These are phyloP conservation scores for Zaprionus lachaisei DNA, from an alignment of 1,140 invertebrate genomes.

Conservation along the genomic window DNA sequence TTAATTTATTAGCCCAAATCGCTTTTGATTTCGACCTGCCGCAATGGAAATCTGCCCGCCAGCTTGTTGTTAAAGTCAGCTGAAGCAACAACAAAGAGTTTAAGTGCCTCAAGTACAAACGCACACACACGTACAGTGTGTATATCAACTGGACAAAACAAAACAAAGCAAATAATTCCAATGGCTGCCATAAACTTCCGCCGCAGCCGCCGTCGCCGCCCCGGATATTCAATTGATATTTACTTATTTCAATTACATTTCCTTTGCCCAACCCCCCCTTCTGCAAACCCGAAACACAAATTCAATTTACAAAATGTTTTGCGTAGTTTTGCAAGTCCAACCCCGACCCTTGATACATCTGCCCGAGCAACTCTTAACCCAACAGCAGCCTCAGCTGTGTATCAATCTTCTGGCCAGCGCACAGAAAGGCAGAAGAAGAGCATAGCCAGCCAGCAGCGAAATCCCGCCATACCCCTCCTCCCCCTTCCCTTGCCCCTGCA, in stretches of 20 bases:
- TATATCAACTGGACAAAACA: constrained; percentile 30
- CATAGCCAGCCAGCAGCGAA: constrained; percentile 18
- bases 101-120: constrained; percentile 13
- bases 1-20: constrained; percentile 48
- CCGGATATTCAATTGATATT: constrained; percentile 78
- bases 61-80: constrained; percentile 1
- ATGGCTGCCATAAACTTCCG: constrained; percentile 74
- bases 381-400: constrained; percentile 3
- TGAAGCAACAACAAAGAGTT: constrained; percentile 9
- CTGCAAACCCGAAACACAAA: constrained; percentile 54
- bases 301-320: constrained; percentile 81
- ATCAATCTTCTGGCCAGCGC: constrained; percentile 36
- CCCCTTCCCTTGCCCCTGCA: background rate
- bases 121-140: constrained; percentile 38
- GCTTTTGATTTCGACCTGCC: constrained; percentile 66
- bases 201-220: constrained; percentile 16
- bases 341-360: background rate
- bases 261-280: background rate
- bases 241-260: constrained; percentile 81
- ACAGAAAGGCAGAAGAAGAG: background rate
- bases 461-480: background rate
- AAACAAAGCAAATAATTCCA: constrained; percentile 51
- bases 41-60: constrained; percentile 55
- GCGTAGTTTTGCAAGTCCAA: constrained; percentile 64
- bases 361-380: background rate